Conservation (phyloP, 2,888 invertebrate species). For the Ophion slaviceki region DNA sequence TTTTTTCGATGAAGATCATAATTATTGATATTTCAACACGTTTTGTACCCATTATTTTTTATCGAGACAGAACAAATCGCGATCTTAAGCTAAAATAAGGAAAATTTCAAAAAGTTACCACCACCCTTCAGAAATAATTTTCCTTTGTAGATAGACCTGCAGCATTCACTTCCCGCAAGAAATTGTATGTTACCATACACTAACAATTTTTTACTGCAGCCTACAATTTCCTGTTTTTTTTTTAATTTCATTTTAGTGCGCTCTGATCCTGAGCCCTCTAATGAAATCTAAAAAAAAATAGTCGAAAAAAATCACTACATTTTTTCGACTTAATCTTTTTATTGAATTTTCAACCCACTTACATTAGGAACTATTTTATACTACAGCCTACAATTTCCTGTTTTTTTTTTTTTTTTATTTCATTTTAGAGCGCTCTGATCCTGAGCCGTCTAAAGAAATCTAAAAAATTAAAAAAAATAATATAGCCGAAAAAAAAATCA, state of each 20-base stretch:
- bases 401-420: neutral
- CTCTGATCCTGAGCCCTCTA: neutral
- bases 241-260: neutral
- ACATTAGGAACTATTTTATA: neutral
- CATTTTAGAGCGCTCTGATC: neutral
- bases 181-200: no score
- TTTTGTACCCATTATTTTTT: neutral
- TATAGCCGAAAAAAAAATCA: neutral
- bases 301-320: neutral
- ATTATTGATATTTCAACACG: neutral
- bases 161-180: no score
- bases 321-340: neutral
- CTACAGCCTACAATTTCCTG: neutral
- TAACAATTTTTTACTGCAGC: neutral
- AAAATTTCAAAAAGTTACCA: neutral
- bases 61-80: neutral
- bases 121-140: no score
- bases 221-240: neutral
- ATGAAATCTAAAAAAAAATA: neutral
- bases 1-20: no score
- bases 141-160: no score
- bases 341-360: neutral
- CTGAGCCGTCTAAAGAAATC: neutral
- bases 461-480: neutral
- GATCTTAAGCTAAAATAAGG: neutral